A percentile compares a stretch with the other conserved stretches of the same genome.
Evolutionary conservation across 2,113 vertebrate species (phyloP).

Genomic region (Cricetomys ansorgei): DNA sequence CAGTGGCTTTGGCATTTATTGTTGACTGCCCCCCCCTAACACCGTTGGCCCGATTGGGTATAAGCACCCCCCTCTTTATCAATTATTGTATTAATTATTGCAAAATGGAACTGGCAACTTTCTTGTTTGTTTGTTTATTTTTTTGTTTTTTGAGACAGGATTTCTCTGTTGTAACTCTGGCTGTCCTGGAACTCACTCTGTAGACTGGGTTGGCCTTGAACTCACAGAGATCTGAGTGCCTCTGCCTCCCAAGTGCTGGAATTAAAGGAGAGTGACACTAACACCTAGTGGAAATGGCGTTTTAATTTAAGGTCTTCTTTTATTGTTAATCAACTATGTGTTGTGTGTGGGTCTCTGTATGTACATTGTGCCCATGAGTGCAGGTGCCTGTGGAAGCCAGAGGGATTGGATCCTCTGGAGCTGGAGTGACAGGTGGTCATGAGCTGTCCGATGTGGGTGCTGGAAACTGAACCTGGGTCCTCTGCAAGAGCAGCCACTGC

Average conservation of each 20-base stretch:
- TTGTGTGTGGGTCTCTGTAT: background rate
- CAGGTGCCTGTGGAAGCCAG: background rate
- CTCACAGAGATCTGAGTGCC: too few species aligned
- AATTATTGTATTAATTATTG: background rate
- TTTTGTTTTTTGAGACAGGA: too few species aligned
- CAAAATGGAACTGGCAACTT: background rate
- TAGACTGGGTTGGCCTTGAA: too few species aligned
- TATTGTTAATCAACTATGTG: background rate
- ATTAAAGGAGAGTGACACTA: too few species aligned
- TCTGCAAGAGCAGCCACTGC: background rate
- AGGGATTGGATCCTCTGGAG: background rate
- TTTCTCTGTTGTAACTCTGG: too few species aligned
- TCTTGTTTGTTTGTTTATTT: too few species aligned
- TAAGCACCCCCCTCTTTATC: background rate
- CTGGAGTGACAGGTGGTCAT: background rate
- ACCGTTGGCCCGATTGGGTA: too few species aligned
- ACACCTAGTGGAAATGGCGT: background rate
- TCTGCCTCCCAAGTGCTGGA: too few species aligned
- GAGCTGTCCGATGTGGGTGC: background rate
- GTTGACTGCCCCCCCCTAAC: background rate
- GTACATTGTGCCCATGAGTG: background rate
- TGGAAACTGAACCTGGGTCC: background rate
- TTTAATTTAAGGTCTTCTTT: background rate
- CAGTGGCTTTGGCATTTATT: background rate
- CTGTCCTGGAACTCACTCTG: too few species aligned